Conservation (phyloP, 2,797 vertebrate genomes). For the Botia kubotai region DNA sequence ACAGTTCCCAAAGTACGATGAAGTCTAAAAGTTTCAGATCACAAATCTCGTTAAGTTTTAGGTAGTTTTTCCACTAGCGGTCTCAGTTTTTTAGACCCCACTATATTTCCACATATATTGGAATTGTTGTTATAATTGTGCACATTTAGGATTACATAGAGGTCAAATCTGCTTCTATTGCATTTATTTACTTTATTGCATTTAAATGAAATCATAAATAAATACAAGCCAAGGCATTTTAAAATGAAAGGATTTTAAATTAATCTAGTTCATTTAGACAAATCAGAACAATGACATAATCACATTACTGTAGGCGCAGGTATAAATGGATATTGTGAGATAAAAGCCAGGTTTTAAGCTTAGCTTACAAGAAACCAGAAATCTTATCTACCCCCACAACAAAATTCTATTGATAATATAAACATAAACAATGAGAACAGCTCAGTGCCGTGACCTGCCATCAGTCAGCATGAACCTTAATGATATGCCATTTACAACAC, state of each 20-base stretch:
- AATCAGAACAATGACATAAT: not conserved
- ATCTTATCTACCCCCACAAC: not conserved
- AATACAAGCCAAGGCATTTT: not conserved
- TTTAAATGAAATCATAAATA: not conserved
- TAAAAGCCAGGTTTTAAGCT: not conserved
- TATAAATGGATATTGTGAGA: slow-evolving; percentile 6
- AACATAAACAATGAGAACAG: not conserved
- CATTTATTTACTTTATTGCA: not conserved
- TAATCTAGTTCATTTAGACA: slow-evolving; percentile 17
- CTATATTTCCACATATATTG: not conserved
- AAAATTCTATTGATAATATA: not conserved
- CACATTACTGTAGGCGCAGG: not conserved
- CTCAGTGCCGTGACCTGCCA: not conserved
- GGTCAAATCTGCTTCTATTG: not conserved
- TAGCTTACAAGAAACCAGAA: not conserved
- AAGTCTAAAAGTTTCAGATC: not conserved
- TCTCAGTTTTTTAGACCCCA: too few species aligned
- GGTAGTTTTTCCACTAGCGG: too few species aligned
- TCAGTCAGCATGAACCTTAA: not conserved
- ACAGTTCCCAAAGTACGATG: not conserved
- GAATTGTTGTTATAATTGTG: not conserved
- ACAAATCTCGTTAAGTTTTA: not conserved
- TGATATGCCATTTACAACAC: not conserved
- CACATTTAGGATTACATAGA: not conserved
- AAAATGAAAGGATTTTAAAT: not conserved